Percentiles rank a stretch among this genome's conserved stretches.
phyloP scores from a whole-genome alignment of 2,113 vertebrate species.

The Willisornis vidua region DNA sequence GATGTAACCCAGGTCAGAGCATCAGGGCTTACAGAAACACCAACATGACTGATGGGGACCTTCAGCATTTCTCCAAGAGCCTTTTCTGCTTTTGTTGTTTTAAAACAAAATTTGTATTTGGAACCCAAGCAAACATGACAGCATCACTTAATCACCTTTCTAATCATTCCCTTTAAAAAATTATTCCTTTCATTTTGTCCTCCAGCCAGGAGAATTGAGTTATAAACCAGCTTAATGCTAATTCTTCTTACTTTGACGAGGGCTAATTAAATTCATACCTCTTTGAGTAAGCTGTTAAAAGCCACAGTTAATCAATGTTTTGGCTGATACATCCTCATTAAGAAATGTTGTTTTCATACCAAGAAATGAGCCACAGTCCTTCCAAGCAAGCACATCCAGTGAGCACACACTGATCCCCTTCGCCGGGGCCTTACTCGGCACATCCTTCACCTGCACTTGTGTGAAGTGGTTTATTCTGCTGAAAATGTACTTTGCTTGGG shows the following conservation, averaged over 20 bases:
- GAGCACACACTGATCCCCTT: neutral
- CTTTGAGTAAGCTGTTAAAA: constrained; percentile 58
- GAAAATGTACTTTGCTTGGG: constrained; percentile 43
- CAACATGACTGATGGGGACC: neutral
- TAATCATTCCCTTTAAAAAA: constrained; percentile 23
- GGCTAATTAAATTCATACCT: constrained; percentile 52
- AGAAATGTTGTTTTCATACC: neutral
- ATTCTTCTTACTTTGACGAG: constrained; percentile 40
- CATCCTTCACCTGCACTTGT: constrained; percentile 29
- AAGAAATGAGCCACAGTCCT: neutral
- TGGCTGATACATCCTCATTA: neutral
- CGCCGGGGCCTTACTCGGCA: neutral
- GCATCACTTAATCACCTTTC: neutral
- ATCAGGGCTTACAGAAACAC: neutral
- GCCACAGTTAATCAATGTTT: constrained; percentile 44
- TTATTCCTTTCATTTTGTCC: neutral
- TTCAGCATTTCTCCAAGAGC: neutral
- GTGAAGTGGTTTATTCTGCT: constrained; percentile 63
- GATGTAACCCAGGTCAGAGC: neutral
- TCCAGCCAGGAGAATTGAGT: constrained; percentile 29
- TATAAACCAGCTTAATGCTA: constrained; percentile 51
- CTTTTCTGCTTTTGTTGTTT: neutral
- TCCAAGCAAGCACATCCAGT: neutral
- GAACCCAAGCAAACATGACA: neutral
- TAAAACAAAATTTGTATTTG: neutral